Conservation (phyloP, 1,140 invertebrate genomes). For the Rhagoletis pomonella region DNA sequence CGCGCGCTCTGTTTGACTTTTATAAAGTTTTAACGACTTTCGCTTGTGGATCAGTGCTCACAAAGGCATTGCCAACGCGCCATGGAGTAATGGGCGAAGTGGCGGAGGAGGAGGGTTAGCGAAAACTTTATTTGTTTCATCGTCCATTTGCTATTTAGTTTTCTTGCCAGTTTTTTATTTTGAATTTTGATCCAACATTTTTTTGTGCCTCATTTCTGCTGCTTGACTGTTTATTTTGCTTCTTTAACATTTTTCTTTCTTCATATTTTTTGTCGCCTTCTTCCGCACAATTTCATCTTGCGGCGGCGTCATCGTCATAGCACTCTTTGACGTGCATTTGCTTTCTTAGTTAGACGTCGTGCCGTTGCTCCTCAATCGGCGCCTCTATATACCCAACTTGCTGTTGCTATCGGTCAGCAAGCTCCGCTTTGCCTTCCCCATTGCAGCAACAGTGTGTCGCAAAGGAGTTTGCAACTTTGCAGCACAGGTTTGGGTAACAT, state of each 20-base stretch:
- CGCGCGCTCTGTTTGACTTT: constrained; percentile 67
- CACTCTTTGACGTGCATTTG: neutral
- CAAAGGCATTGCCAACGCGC: neutral
- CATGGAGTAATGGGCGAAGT: neutral
- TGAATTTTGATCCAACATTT: neutral
- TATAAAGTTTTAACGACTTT: constrained; percentile 74
- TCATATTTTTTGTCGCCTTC: constrained; percentile 5
- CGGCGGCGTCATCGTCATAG: neutral
- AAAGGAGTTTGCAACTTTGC: constrained; percentile 6
- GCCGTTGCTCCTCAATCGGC: neutral
- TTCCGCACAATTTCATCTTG: constrained; percentile 33
- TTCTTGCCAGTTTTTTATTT: neutral
- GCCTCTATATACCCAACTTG: too few relatives aligned
- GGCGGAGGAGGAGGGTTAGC: neutral
- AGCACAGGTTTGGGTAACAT: neutral
- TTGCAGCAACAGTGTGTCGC: neutral
- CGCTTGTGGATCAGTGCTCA: constrained; percentile 61
- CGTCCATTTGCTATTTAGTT: neutral
- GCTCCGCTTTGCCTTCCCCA: neutral
- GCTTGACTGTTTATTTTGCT: neutral
- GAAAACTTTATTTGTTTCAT: constrained; percentile 31
- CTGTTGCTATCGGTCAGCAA: neutral
- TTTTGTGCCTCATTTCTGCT: neutral
- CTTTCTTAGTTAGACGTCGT: neutral
- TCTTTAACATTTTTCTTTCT: constrained; percentile 1